A percentile compares a stretch with the other conserved stretches of the same genome.
Conservation (phyloP, 2,888 invertebrate genomes). For the Rhopalosiphum nymphaeae region DNA sequence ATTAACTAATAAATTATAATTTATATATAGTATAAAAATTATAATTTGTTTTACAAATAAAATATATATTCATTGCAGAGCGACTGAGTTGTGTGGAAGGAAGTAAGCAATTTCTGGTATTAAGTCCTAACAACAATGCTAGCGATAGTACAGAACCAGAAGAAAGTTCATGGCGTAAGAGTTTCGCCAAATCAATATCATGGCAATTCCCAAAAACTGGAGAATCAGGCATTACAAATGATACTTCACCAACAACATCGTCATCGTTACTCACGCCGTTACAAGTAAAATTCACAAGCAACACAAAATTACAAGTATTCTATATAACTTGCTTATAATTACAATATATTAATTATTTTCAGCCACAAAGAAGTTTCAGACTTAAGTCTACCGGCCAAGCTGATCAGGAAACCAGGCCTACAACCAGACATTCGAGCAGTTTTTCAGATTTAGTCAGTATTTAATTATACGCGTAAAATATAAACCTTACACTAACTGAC, state of each 20-base stretch:
- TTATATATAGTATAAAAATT: background rate
- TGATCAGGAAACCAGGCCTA: slow-evolving; percentile 62
- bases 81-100: slow-evolving; percentile 62
- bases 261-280: slow-evolving; percentile 59
- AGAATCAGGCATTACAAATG: slow-evolving; percentile 45
- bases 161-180: slow-evolving; percentile 61
- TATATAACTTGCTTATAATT: background rate
- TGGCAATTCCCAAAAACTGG: slow-evolving; percentile 63
- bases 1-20: background rate
- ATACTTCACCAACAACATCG: slow-evolving; percentile 59
- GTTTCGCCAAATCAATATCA: slow-evolving; percentile 63
- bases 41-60: background rate
- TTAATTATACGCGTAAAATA: background rate
- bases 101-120: slow-evolving; percentile 56
- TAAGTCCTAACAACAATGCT: slow-evolving; percentile 55
- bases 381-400: slow-evolving; percentile 55
- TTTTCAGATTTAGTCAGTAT: slow-evolving; percentile 62
- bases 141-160: slow-evolving; percentile 46
- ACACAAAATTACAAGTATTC: background rate
- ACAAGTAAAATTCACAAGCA: slow-evolving; percentile 41
- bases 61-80: slow-evolving; percentile 1
- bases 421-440: slow-evolving; percentile 62
- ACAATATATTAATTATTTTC: slow-evolving; percentile 5
- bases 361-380: slow-evolving; percentile 63
- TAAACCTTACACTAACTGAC: background rate